A percentile compares a stretch with the other conserved stretches of the same genome.
These are phyloP conservation scores for Alloscopus bannaensis DNA, from an alignment of 2,888 invertebrate species.

Conservation along the genomic window DNA sequence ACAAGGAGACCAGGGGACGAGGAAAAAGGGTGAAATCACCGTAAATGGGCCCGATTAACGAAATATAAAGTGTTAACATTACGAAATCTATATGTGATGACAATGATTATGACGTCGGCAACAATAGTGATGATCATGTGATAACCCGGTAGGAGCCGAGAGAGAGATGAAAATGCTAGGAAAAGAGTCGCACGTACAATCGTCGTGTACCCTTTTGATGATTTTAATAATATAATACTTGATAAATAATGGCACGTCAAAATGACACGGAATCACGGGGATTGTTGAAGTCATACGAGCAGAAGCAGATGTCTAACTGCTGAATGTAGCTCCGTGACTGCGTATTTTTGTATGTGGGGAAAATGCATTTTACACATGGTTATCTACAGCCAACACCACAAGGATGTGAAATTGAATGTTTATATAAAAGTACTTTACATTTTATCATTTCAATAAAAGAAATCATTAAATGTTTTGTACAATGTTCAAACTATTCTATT, in stretches of 20 bases:
- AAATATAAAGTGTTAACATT: conserved; percentile 43
- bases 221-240: background rate
- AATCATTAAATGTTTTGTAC: no score
- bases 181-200: background rate
- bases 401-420: no score
- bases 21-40: conserved; percentile 49
- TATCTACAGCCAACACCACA: no score
- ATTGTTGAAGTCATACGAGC: no score
- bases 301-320: no score
- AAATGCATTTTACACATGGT: no score
- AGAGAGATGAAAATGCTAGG: background rate
- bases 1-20: conserved; percentile 15
- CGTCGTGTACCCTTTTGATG: background rate
- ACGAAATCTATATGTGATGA: conserved; percentile 35
- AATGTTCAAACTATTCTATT: no score
- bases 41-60: conserved; percentile 50
- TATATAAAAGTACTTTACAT: no score
- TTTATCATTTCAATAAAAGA: no score
- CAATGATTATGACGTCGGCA: conserved; percentile 40
- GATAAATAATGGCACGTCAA: conserved; percentile 4
- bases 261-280: conserved; percentile 4
- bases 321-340: no score
- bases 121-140: conserved; percentile 42
- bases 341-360: no score
- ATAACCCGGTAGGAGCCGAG: conserved; percentile 28